phyloP scores from a whole-genome alignment of 2,113 vertebrate genomes.

The Salvelinus namaycush region DNA sequence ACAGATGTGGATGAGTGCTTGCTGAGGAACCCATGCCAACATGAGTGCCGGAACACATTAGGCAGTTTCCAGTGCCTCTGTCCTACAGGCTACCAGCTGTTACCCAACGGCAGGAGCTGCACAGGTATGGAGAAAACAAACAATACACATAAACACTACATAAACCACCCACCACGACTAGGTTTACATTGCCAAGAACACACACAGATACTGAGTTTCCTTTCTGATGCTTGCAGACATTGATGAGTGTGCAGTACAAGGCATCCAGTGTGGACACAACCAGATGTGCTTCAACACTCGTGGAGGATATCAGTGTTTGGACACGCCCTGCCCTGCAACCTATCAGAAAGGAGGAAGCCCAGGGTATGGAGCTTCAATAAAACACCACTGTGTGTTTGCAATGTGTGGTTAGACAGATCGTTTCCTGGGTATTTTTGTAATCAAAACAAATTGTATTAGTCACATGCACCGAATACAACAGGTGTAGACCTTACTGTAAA shows the following conservation, averaged over 20 bases:
- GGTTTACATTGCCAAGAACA: not conserved
- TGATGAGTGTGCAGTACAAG: constrained; percentile 83
- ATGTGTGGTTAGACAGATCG: too few relatives aligned
- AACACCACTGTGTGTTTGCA: too few relatives aligned
- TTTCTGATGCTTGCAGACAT: constrained; percentile 72
- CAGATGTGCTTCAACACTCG: constrained; percentile 95
- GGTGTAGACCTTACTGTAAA: too few relatives aligned
- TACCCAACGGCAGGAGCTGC: constrained; percentile 83
- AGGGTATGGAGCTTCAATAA: constrained; percentile 71
- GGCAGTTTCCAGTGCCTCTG: constrained; percentile 89
- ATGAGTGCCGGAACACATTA: constrained; percentile 82
- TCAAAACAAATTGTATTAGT: too few relatives aligned
- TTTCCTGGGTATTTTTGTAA: too few relatives aligned
- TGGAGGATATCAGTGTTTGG: constrained; percentile 83
- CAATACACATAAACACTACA: not conserved
- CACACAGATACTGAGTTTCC: not conserved
- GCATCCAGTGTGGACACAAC: constrained; percentile 73
- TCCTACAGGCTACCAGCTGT: constrained; percentile 84
- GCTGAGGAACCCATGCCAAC: constrained; percentile 82
- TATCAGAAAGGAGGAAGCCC: constrained; percentile 81
- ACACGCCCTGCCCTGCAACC: constrained; percentile 82
- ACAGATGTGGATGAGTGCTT: constrained; percentile 88
- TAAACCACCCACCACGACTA: not conserved
- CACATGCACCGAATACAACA: too few relatives aligned
- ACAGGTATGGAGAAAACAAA: constrained; percentile 71